phyloP scores from a whole-genome alignment of 2,113 vertebrate genomes.

The Hyperopisus bebe region DNA sequence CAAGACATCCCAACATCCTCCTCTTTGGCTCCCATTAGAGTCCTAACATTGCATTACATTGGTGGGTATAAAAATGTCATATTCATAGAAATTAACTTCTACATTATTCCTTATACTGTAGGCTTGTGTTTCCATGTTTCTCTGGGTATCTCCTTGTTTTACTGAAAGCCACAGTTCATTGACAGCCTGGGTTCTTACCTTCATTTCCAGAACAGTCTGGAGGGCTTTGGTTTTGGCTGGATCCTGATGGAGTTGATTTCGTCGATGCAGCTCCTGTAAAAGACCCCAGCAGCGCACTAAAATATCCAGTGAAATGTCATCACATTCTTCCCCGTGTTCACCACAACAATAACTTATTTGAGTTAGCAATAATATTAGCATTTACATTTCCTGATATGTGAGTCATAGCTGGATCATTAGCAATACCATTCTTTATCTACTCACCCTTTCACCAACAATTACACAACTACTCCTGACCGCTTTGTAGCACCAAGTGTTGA shows the following conservation, averaged over 20 bases:
- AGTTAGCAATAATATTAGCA: neutral
- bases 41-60: neutral
- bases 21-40: neutral
- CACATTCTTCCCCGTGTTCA: slow-evolving; percentile 47
- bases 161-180: neutral
- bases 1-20: neutral
- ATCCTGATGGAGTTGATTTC: slow-evolving; percentile 90
- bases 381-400: neutral
- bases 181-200: slow-evolving; percentile 54
- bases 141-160: neutral
- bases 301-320: neutral
- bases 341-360: neutral
- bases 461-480: neutral
- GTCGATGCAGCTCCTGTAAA: slow-evolving; percentile 88
- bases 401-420: neutral
- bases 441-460: neutral
- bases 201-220: slow-evolving; percentile 98
- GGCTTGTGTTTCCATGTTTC: neutral
- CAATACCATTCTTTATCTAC: neutral
- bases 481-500: neutral
- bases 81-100: neutral
- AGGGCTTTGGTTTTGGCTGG: slow-evolving; percentile 95
- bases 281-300: neutral
- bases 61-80: neutral
- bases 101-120: neutral